A percentile compares a stretch with the other conserved stretches of the same genome.
These are phyloP conservation scores for Eurystomus glaucurus DNA, from an alignment of 2,797 vertebrate genomes.

Conservation along the genomic window DNA sequence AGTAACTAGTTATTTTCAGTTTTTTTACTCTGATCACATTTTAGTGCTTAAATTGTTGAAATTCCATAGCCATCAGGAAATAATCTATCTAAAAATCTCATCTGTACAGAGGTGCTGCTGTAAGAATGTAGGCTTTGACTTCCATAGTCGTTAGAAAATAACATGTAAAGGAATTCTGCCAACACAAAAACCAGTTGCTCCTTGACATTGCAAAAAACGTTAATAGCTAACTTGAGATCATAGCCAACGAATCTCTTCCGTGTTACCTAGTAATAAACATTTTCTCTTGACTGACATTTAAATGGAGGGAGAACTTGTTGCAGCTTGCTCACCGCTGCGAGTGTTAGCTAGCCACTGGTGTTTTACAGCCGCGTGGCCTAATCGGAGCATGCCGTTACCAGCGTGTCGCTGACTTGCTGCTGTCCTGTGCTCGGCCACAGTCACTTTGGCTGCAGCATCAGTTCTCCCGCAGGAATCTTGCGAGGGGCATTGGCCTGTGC, in stretches of 20 bases:
- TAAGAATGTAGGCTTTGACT: background rate
- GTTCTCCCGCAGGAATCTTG: background rate
- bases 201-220: background rate
- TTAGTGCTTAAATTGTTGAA: background rate
- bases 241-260: background rate
- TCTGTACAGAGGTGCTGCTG: background rate
- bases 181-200: background rate
- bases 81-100: background rate
- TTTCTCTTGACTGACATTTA: background rate
- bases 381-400: no score
- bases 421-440: background rate
- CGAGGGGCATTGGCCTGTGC: accelerated
- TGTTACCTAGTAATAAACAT: background rate
- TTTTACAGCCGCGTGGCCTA: background rate
- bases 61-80: background rate
- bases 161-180: background rate
- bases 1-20: background rate
- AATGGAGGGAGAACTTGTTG: background rate
- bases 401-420: background rate
- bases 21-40: background rate
- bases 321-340: background rate
- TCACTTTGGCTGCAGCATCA: background rate
- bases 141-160: background rate
- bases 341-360: background rate
- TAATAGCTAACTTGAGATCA: background rate